Evolutionary conservation across 2,113 vertebrate species (phyloP).

Genomic region (Centrocercus urophasianus): DNA sequence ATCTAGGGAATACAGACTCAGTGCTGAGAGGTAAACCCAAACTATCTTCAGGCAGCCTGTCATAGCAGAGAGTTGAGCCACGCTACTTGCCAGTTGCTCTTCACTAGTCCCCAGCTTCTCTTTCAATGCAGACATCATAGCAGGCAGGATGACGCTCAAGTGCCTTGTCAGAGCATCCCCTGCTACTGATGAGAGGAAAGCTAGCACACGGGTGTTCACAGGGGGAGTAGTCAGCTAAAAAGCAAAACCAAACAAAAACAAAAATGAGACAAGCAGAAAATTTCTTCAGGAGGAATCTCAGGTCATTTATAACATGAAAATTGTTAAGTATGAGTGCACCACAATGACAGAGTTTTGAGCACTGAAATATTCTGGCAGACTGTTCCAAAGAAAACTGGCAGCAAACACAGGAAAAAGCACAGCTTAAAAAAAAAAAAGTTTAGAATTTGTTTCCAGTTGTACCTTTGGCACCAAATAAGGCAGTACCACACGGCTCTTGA

Average conservation of each 20-base stretch:
- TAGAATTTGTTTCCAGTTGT: not conserved
- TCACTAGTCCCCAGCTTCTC: slow-evolving; percentile 90
- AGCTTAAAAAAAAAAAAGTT: not conserved
- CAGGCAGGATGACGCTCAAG: slow-evolving; percentile 93
- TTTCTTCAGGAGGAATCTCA: not conserved
- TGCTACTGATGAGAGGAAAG: slow-evolving; percentile 95
- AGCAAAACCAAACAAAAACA: not conserved
- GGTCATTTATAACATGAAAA: not conserved
- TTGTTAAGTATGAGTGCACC: not conserved
- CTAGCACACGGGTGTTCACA: slow-evolving; percentile 94
- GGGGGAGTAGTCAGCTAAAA: slow-evolving; percentile 89
- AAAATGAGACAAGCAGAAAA: not conserved
- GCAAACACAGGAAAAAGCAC: not conserved
- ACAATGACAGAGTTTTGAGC: not conserved
- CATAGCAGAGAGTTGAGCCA: slow-evolving; percentile 26
- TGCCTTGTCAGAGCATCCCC: slow-evolving; percentile 95
- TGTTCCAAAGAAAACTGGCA: not conserved
- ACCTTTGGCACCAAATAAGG: slow-evolving; percentile 98
- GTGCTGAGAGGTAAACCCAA: slow-evolving; percentile 6
- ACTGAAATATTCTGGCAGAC: not conserved
- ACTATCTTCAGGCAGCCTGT: slow-evolving; percentile 12
- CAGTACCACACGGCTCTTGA: slow-evolving; percentile 97
- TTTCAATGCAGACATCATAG: slow-evolving; percentile 93
- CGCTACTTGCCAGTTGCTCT: slow-evolving; percentile 83
- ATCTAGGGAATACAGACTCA: slow-evolving; percentile 1